Evolutionary conservation across 2,113 vertebrate species (phyloP), one percentile per base, ranked within the genome.

Genomic region (Proteles cristata): DNA sequence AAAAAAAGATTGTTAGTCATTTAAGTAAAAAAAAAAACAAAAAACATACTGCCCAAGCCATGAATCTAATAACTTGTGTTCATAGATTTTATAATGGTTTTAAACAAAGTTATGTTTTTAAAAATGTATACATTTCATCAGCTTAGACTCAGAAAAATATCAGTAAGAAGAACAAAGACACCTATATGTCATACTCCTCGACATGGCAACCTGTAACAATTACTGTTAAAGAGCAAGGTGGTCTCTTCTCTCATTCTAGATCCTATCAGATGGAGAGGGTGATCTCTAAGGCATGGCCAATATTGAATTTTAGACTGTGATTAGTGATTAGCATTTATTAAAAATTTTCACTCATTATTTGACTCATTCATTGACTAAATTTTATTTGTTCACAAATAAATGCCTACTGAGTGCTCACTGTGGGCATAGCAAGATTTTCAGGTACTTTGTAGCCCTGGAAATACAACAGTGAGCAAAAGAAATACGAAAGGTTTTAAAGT

Each of bases 91-190:
- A 76, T 19, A 88, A 86, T 50, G 58, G 11, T 76, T 95, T 66
- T 95, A 92, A 79, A 53, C 6, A 87, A 71, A 77, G 23, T 14
- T 45, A 33, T 58, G 2, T 11, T 84, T 76, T 91, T 71, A 7
- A 84, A 84, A 87, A 39, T 8, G 4, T n/a, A 55, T 14, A 26
- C 33, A 35, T 39, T 82, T 65, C 91, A 10, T 83, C 4, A 58
- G 5, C 79, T 97, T 90, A 94, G 94, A 96, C 14, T 63, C 8
- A 76, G 28, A 95, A 90, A 97, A 95, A 61, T 76, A 92, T 68
- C 15, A 31, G 31, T 14, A 83, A 68, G 25, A 87, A 85, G 31
- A 96, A 16, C 23, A 53, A 48, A 96, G 61, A 58, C 55, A 55
- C 5, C 4, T 58, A 31, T 23, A 11, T 19, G 6, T 26, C 48